Conservation (phyloP, 2,113 vertebrate species). For the Atrichornis clamosus region DNA sequence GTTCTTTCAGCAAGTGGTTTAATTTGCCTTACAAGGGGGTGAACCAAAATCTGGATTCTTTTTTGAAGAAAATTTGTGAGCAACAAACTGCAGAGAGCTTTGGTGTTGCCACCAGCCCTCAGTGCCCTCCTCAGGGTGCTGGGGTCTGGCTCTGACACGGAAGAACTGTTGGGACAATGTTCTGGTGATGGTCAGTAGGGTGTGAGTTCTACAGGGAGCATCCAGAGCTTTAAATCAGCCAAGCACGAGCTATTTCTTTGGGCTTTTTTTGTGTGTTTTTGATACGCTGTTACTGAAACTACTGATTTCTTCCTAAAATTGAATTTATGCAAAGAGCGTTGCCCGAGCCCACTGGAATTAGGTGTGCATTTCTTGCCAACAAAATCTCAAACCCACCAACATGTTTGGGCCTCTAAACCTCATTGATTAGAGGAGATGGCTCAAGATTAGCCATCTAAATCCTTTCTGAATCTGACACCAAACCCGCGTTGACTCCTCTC, state of each 20-base stretch:
- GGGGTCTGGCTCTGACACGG: not conserved
- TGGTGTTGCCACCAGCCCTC: not conserved
- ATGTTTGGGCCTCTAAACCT: not conserved
- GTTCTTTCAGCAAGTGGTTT: not conserved
- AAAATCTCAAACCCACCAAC: not conserved
- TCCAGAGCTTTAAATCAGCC: not conserved
- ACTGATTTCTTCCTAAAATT: not conserved
- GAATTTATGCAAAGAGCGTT: not conserved
- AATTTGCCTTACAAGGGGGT: not conserved
- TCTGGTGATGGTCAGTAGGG: not conserved
- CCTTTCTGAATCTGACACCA: not conserved
- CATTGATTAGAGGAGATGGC: not conserved
- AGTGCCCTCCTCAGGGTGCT: not conserved
- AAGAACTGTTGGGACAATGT: not conserved
- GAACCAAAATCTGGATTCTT: not conserved
- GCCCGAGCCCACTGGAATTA: not conserved
- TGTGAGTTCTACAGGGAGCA: not conserved
- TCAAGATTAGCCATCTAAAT: not conserved
- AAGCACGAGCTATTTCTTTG: not conserved
- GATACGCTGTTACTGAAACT: accelerated
- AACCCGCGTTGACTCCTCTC: not conserved
- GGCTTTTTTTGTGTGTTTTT: not conserved
- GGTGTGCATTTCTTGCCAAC: not conserved
- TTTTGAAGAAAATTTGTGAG: not conserved
- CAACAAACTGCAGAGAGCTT: not conserved